phyloP scores from a whole-genome alignment of 2,113 vertebrate species.

The Leuciscus idus region DNA sequence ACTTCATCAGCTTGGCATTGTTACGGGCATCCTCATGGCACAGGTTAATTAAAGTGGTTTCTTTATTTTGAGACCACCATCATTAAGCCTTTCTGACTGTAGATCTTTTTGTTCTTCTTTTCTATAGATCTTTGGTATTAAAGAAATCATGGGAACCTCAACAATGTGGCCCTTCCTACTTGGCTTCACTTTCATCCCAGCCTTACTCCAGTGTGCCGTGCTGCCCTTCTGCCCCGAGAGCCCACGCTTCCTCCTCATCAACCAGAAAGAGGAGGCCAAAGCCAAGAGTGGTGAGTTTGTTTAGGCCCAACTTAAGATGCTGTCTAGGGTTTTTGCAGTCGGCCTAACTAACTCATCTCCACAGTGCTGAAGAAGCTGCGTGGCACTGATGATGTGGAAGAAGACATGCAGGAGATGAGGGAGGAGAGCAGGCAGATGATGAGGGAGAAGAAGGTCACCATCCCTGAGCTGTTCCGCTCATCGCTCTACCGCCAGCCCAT shows the following conservation, averaged over 20 bases:
- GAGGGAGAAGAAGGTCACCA: conserved; percentile 93
- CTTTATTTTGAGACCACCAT: background rate
- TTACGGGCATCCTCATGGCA: conserved; percentile 91
- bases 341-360: conserved; percentile 8
- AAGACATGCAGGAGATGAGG: conserved; percentile 93
- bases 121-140: conserved; percentile 87
- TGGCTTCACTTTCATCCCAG: conserved; percentile 85
- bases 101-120: background rate
- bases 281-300: conserved; percentile 86
- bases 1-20: conserved; percentile 92
- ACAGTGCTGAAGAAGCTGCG: conserved; percentile 91
- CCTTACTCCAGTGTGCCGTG: conserved; percentile 85
- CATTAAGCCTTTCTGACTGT: background rate
- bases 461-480: conserved; percentile 89
- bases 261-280: conserved; percentile 91
- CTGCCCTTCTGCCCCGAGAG: conserved; percentile 94
- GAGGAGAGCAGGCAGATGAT: conserved; percentile 96
- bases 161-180: conserved; percentile 89
- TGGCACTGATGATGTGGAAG: conserved; percentile 84
- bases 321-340: background rate
- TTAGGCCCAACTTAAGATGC: background rate
- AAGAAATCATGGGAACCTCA: conserved; percentile 87
- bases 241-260: conserved; percentile 94
- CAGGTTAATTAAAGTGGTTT: conserved; percentile 76
- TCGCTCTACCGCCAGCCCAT: conserved; percentile 89